Conservation (phyloP, 2,113 vertebrate species). For the Catharus minimus region DNA sequence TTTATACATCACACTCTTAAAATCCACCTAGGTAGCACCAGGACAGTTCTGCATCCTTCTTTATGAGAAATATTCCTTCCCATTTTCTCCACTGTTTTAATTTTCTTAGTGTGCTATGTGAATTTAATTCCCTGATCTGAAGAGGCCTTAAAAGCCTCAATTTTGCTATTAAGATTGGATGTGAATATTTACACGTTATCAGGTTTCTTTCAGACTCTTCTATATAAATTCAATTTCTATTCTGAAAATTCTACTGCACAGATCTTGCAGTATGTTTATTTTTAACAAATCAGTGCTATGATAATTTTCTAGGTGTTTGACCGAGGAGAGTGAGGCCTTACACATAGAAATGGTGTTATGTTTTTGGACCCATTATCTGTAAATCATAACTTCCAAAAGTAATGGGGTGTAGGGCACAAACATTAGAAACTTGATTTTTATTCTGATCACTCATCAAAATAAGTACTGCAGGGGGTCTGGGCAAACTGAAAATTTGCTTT, state of each 20-base stretch:
- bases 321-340: neutral
- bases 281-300: neutral
- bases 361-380: neutral
- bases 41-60: neutral
- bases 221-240: neutral
- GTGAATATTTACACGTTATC: fast-evolving
- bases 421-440: neutral
- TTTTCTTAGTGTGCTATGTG: neutral
- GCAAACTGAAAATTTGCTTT: neutral
- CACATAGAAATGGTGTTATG: neutral
- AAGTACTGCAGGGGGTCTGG: neutral
- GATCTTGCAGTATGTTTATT: neutral
- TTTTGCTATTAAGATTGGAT: neutral
- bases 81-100: neutral
- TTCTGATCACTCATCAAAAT: neutral
- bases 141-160: neutral
- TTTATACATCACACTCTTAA: neutral
- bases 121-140: neutral
- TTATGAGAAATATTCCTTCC: neutral
- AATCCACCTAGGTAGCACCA: neutral
- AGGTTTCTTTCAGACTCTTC: neutral
- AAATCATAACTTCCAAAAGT: neutral
- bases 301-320: neutral
- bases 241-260: neutral
- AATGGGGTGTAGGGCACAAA: neutral